These are phyloP conservation scores for Pristionchus mayeri DNA, from an alignment of 2,888 invertebrate genomes.

Conservation along the genomic window DNA sequence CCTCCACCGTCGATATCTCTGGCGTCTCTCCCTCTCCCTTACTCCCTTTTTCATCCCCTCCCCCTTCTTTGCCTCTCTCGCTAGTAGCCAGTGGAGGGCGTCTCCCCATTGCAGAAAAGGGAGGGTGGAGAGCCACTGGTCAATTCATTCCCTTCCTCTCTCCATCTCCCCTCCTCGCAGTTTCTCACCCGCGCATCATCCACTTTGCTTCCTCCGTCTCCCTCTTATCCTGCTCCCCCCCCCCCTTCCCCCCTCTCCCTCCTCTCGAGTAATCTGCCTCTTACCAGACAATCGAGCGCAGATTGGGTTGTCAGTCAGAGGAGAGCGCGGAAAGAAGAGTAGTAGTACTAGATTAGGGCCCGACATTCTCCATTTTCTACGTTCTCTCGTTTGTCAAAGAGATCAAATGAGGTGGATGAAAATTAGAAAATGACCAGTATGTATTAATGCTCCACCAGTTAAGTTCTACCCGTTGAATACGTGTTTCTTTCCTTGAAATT, in stretches of 20 bases:
- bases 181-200: not conserved
- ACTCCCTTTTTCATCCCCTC: not conserved
- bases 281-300: slow-evolving; percentile 22
- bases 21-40: slow-evolving; percentile 1
- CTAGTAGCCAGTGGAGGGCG: not conserved
- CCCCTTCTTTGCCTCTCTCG: not conserved
- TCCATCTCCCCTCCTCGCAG: not conserved
- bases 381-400: too few species aligned
- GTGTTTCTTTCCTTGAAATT: too few species aligned
- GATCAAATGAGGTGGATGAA: too few species aligned
- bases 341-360: not conserved
- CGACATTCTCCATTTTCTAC: not conserved
- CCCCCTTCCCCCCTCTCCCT: not conserved
- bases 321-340: not conserved
- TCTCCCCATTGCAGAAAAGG: too few species aligned
- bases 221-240: not conserved
- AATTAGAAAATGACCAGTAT: too few species aligned
- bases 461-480: too few species aligned
- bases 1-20: not conserved
- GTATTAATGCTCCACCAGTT: too few species aligned
- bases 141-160: not conserved
- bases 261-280: not conserved
- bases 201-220: not conserved
- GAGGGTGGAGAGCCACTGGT: too few species aligned
- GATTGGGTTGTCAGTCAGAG: not conserved